Conservation (phyloP, 2,113 vertebrate species). For the Crotalus helleri region DNA sequence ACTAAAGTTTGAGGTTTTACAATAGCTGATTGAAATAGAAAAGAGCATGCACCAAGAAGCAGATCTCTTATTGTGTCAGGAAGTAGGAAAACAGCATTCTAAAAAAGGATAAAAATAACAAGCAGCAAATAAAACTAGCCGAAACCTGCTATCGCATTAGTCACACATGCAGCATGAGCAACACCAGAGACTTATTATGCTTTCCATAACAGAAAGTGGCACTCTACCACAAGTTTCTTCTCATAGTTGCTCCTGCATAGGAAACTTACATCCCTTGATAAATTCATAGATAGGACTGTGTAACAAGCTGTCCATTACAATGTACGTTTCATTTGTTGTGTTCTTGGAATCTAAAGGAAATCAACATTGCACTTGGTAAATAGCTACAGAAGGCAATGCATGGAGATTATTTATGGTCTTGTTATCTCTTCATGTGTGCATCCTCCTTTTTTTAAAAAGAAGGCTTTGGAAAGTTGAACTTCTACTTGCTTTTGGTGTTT, state of each 20-base stretch:
- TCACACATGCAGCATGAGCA: not conserved
- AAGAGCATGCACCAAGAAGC: not conserved
- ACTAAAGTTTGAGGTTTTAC: not conserved
- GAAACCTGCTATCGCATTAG: not conserved
- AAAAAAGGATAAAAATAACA: not conserved
- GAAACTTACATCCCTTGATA: conserved; percentile 5
- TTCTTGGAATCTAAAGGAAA: conserved; percentile 5
- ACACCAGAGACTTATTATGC: not conserved
- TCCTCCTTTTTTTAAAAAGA: not conserved
- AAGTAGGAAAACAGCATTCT: not conserved
- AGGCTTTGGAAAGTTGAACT: not conserved
- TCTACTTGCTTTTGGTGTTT: not conserved
- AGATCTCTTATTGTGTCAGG: not conserved
- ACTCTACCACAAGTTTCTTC: not conserved
- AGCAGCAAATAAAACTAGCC: not conserved
- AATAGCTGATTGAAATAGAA: not conserved
- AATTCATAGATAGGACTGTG: not conserved
- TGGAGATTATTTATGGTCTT: not conserved
- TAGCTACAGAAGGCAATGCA: not conserved
- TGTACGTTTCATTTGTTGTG: not conserved
- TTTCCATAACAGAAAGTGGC: not conserved
- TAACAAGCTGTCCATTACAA: conserved; percentile 15
- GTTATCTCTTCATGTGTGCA: not conserved
- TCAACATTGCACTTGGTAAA: not conserved
- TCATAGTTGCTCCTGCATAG: not conserved